A percentile compares a stretch with the other conserved stretches of the same genome.
Conservation (phyloP, 2,797 vertebrate genomes). For the Enteromius radiatus region DNA sequence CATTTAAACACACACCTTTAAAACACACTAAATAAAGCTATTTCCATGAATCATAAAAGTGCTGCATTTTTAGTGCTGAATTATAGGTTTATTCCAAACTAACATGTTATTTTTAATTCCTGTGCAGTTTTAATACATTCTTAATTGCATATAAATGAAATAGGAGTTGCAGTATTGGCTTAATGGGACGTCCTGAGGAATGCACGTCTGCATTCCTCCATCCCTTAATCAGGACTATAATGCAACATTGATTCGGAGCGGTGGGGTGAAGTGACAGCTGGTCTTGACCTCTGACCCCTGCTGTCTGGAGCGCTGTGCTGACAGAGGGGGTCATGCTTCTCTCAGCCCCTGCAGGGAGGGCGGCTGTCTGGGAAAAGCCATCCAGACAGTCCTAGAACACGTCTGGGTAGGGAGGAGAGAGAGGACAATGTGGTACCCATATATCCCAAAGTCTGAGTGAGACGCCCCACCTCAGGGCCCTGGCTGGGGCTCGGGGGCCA, state of each 20-base stretch:
- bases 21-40: neutral
- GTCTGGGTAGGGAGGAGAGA: conserved; percentile 43
- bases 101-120: neutral
- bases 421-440: conserved; percentile 43
- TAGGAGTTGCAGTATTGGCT: neutral
- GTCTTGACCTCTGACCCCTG: conserved; percentile 77
- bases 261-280: conserved; percentile 53
- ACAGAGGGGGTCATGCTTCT: conserved; percentile 74
- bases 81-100: neutral
- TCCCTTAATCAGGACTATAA: conserved; percentile 53
- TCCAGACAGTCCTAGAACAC: conserved; percentile 53
- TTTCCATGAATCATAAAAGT: neutral
- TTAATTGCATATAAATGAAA: neutral
- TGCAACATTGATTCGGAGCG: conserved; percentile 52
- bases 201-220: conserved; percentile 58
- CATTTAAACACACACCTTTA: neutral
- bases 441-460: conserved; percentile 51
- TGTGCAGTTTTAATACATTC: neutral
- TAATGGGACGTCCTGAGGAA: conserved; percentile 46
- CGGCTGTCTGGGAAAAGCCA: conserved; percentile 52
- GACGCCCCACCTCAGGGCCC: conserved; percentile 37
- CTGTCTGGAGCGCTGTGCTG: conserved; percentile 74
- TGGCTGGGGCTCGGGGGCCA: conserved; percentile 40
- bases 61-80: neutral
- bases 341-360: conserved; percentile 64